Percentiles rank a stretch among this genome's conserved stretches.
Conservation (phyloP, 2,113 vertebrate species). For the Rhombomys opimus region DNA sequence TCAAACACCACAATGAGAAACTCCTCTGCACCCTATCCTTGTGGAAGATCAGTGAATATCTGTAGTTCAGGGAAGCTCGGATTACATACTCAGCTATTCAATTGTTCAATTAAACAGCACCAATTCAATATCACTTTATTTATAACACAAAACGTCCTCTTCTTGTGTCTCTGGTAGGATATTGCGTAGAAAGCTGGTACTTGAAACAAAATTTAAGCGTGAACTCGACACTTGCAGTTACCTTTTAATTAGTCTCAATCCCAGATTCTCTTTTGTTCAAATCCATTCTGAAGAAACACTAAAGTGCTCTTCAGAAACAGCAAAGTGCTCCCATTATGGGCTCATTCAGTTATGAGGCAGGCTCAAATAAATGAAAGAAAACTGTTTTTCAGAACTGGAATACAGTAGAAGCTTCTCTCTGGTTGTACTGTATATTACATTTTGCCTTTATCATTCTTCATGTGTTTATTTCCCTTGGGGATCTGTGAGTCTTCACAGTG, state of each 20-base stretch:
- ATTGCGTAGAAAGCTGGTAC: background rate
- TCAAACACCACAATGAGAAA: background rate
- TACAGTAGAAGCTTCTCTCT: background rate
- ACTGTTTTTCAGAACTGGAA: constrained; percentile 10
- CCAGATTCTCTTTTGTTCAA: constrained; percentile 31
- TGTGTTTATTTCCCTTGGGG: constrained; percentile 8
- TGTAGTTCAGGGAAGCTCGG: background rate
- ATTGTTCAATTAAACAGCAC: constrained; percentile 44
- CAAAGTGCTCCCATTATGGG: background rate
- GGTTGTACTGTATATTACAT: background rate
- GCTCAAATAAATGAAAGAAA: constrained; percentile 36
- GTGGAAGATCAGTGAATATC: constrained; percentile 12
- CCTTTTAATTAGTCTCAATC: constrained; percentile 2
- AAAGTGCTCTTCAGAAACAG: background rate
- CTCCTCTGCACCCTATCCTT: background rate
- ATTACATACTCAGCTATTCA: background rate
- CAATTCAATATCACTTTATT: constrained; percentile 16
- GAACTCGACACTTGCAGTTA: background rate
- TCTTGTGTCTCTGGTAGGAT: background rate
- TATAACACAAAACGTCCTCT: background rate
- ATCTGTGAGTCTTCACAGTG: background rate
- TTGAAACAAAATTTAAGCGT: constrained; percentile 56
- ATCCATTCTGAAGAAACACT: constrained; percentile 6
- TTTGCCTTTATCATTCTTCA: constrained; percentile 32
- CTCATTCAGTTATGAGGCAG: background rate